These are phyloP conservation scores for Drosophila rubida DNA, from an alignment of 2,888 invertebrate genomes.

Conservation along the genomic window DNA sequence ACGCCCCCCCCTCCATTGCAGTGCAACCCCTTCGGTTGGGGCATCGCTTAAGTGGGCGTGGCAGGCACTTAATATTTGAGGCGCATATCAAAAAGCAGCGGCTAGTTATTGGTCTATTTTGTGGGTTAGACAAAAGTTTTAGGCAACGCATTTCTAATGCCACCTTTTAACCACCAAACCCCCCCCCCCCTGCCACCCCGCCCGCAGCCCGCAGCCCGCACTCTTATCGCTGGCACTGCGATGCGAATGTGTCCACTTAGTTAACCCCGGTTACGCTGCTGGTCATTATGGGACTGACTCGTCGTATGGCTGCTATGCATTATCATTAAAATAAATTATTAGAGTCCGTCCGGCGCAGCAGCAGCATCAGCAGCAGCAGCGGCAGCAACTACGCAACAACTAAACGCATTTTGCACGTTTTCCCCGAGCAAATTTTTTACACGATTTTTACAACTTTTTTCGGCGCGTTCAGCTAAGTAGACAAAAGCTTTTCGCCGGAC, in stretches of 20 bases:
- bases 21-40: background rate
- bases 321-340: slow-evolving; percentile 79
- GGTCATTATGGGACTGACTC: slow-evolving; percentile 46
- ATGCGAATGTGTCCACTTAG: slow-evolving; percentile 33
- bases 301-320: slow-evolving; percentile 69
- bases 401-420: slow-evolving; percentile 79
- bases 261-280: slow-evolving; percentile 24
- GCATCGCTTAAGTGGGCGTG: slow-evolving; percentile 54
- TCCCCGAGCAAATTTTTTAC: slow-evolving; percentile 74
- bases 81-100: slow-evolving; percentile 45
- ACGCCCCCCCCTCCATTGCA: background rate
- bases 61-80: slow-evolving; percentile 64
- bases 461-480: slow-evolving; percentile 66
- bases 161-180: slow-evolving; percentile 19
- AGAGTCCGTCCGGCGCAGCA: slow-evolving; percentile 58
- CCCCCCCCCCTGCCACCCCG: background rate
- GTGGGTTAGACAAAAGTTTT: slow-evolving; percentile 42
- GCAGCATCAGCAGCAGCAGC: background rate
- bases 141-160: slow-evolving; percentile 10
- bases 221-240: slow-evolving; percentile 3
- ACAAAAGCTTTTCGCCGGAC: slow-evolving; percentile 68
- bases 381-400: slow-evolving; percentile 47
- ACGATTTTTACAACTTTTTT: slow-evolving; percentile 79
- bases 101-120: slow-evolving; percentile 59
- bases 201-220: too few relatives aligned